Percentiles rank a stretch among this genome's conserved stretches.
phyloP scores from a whole-genome alignment of 2,797 vertebrate species.

The Melanogrammus aeglefinus region DNA sequence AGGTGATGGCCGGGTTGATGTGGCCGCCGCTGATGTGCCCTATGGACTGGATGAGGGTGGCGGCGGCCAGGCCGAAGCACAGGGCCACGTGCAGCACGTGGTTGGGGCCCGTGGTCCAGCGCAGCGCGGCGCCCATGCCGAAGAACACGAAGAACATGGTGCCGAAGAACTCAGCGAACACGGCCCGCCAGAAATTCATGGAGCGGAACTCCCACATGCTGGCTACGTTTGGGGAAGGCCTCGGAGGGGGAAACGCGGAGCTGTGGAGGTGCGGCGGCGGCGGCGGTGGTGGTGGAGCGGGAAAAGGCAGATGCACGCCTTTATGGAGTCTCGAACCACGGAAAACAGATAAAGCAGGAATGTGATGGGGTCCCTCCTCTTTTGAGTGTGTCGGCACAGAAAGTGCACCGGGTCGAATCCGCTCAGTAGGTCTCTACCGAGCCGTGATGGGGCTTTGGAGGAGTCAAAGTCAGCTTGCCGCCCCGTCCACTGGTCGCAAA shows the following conservation, averaged over 20 bases:
- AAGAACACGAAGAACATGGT: constrained; percentile 94
- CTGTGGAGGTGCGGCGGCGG: no score
- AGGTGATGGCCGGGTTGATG: constrained; percentile 92
- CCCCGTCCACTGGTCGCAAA: constrained; percentile 66
- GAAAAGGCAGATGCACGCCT: constrained; percentile 39
- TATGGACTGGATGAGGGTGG: constrained; percentile 89
- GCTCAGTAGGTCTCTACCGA: constrained; percentile 49
- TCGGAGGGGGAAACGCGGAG: neutral
- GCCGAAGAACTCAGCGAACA: constrained; percentile 92
- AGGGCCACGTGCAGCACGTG: constrained; percentile 86
- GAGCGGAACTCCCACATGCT: constrained; percentile 94
- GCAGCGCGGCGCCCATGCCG: constrained; percentile 87
- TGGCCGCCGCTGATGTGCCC: constrained; percentile 93
- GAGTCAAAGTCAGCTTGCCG: constrained; percentile 61
- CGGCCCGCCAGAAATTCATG: constrained; percentile 93
- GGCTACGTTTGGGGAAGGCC: constrained; percentile 17
- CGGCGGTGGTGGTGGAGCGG: neutral
- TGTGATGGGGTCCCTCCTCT: constrained; percentile 37
- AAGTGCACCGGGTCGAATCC: constrained; percentile 48
- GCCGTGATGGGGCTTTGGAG: constrained; percentile 24
- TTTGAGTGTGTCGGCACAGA: constrained; percentile 45
- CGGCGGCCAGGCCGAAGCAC: constrained; percentile 88
- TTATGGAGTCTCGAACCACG: constrained; percentile 28
- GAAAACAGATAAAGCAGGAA: constrained; percentile 30
- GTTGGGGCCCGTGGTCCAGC: constrained; percentile 84